These are phyloP conservation scores for Oopsacas minuta DNA, from an alignment of 37 sponge, comb jelly and placozoan species.

Conservation along the genomic window DNA sequence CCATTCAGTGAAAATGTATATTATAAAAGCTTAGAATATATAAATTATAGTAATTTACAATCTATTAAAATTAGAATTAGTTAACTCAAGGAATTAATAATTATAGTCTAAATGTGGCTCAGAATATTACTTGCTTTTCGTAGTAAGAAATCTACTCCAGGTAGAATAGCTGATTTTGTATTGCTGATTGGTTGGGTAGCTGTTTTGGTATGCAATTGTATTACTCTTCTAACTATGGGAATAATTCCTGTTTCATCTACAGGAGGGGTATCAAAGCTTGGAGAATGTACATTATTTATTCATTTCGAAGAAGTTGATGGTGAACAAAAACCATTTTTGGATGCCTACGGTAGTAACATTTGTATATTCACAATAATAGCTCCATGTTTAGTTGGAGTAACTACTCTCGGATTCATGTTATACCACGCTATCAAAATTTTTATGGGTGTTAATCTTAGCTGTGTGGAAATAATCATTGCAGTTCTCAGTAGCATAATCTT, in stretches of 20 bases:
- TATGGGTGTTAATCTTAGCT: not conserved
- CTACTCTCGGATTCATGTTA: not conserved
- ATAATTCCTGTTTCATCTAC: not conserved
- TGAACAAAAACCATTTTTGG: too few species aligned
- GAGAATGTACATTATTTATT: conserved; percentile 11
- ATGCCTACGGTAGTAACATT: not conserved
- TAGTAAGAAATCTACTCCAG: not conserved
- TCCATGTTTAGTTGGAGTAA: not conserved
- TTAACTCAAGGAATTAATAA: not conserved
- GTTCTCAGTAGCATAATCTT: not conserved
- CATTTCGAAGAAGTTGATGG: not conserved
- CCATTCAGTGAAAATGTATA: too few species aligned
- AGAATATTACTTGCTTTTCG: not conserved
- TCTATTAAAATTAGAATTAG: not conserved
- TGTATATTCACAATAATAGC: not conserved
- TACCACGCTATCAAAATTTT: conserved; percentile 1
- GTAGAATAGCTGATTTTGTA: not conserved
- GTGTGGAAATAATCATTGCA: not conserved
- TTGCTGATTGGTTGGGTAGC: not conserved
- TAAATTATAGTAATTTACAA: not conserved
- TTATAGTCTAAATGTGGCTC: not conserved
- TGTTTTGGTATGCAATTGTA: not conserved
- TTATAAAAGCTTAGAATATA: too few species aligned
- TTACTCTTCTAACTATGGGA: not conserved
- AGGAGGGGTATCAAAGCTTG: not conserved